phyloP scores from a whole-genome alignment of 2,888 invertebrate genomes.

The Hanleya hanleyi region DNA sequence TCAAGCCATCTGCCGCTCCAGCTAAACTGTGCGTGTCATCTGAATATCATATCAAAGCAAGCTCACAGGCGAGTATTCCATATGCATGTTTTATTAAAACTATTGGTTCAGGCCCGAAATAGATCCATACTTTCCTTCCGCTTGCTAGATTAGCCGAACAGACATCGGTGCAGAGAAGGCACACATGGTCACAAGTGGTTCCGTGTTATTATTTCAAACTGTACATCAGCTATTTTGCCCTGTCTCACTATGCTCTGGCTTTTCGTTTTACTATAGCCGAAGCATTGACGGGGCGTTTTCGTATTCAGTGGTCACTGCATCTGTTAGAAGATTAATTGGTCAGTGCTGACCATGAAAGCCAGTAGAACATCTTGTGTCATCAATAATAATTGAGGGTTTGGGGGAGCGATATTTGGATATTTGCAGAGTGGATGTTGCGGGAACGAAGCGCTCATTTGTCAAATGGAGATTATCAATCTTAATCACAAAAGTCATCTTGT shows the following conservation, averaged over 20 bases:
- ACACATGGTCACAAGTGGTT: background rate
- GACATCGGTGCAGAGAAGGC: background rate
- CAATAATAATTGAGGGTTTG: background rate
- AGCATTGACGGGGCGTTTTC: no score
- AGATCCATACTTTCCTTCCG: background rate
- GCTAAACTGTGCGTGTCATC: no score
- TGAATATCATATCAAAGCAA: no score
- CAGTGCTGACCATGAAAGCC: background rate
- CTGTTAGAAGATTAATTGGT: background rate
- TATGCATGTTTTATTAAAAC: background rate
- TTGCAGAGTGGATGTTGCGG: background rate
- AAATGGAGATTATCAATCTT: background rate
- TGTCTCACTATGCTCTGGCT: background rate
- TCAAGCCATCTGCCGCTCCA: no score
- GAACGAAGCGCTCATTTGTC: background rate
- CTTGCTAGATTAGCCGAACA: background rate
- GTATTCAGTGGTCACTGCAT: background rate
- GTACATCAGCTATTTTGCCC: background rate
- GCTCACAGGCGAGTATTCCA: no score
- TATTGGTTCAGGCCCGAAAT: background rate
- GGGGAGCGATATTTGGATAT: background rate
- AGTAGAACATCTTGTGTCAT: background rate
- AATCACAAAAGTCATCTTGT: background rate
- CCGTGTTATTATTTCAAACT: background rate
- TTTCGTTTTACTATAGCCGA: no score